phyloP scores from a whole-genome alignment of 2,113 vertebrate genomes.

The Cyanoliseus patagonus region DNA sequence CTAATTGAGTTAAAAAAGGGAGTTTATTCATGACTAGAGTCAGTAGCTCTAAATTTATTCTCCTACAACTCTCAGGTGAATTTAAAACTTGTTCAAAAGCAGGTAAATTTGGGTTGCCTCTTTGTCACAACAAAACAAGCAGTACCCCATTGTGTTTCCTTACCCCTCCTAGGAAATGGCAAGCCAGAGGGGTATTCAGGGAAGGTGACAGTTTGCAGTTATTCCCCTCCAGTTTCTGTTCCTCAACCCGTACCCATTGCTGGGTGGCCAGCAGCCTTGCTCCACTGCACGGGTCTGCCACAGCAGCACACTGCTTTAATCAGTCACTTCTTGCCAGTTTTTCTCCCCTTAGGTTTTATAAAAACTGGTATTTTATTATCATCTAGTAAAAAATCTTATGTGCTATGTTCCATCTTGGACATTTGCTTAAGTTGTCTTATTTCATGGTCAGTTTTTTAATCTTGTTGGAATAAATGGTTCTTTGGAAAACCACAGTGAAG shows the following conservation, averaged over 20 bases:
- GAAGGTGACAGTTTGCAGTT: background rate
- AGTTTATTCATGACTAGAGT: background rate
- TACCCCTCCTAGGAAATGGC: background rate
- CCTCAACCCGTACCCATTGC: background rate
- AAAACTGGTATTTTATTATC: background rate
- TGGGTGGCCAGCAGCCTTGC: background rate
- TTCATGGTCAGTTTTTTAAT: background rate
- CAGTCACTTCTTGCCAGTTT: rapidly evolving
- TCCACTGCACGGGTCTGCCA: rapidly evolving
- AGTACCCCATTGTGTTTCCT: background rate
- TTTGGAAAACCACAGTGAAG: background rate
- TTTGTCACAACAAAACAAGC: background rate
- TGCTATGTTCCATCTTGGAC: background rate
- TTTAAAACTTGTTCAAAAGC: background rate
- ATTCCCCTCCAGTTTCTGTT: background rate
- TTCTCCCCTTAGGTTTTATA: background rate
- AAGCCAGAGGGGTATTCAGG: rapidly evolving
- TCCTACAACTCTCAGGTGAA: background rate
- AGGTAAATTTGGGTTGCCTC: background rate
- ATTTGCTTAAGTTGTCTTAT: background rate
- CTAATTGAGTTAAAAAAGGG: background rate
- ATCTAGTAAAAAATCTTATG: background rate
- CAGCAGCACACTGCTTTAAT: background rate
- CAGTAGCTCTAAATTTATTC: background rate
- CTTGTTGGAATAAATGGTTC: rapidly evolving